A percentile compares a stretch with the other conserved stretches of the same genome.
Evolutionary conservation across 2,888 invertebrate species (phyloP).

Genomic region (Drosophila bunnanda): DNA sequence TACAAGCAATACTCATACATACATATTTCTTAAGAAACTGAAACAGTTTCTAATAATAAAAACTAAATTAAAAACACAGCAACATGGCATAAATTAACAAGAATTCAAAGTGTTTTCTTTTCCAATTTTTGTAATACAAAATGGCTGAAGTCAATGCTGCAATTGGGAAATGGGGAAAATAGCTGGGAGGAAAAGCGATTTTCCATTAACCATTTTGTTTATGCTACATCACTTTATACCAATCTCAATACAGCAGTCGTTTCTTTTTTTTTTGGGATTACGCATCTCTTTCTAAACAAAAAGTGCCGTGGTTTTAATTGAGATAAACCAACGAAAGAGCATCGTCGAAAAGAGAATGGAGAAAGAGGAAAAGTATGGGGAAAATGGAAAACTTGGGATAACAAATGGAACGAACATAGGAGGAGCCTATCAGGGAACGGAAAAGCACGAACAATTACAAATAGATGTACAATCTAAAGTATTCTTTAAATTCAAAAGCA

Average conservation of each 20-base stretch:
- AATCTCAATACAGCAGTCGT: conserved; percentile 3
- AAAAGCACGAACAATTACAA: too few species aligned
- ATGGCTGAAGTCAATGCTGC: conserved; percentile 26
- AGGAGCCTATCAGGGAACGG: background rate
- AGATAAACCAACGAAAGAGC: conserved; percentile 72
- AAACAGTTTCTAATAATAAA: conserved; percentile 38
- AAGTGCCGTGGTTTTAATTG: conserved; percentile 69
- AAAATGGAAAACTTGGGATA: conserved; percentile 21
- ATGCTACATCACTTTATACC: conserved; percentile 21
- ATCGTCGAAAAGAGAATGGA: conserved; percentile 7
- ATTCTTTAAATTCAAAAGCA: background rate
- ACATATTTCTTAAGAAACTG: conserved; percentile 30
- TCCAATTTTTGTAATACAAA: conserved; percentile 18
- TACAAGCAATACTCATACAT: conserved; percentile 28
- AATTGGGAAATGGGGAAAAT: conserved; percentile 32
- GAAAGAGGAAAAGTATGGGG: background rate
- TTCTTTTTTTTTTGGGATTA: background rate
- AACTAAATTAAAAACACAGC: conserved; percentile 12
- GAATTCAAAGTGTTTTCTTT: conserved; percentile 10
- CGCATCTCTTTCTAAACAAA: conserved; percentile 61
- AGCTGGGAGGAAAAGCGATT: conserved; percentile 17
- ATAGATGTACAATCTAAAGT: background rate
- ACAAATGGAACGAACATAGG: background rate
- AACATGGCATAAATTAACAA: conserved; percentile 39
- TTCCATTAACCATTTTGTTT: conserved; percentile 53